A percentile compares a stretch with the other conserved stretches of the same genome.
These are phyloP conservation scores for Keiferia lycopersicella DNA, from an alignment of 2,888 invertebrate genomes.

Conservation along the genomic window DNA sequence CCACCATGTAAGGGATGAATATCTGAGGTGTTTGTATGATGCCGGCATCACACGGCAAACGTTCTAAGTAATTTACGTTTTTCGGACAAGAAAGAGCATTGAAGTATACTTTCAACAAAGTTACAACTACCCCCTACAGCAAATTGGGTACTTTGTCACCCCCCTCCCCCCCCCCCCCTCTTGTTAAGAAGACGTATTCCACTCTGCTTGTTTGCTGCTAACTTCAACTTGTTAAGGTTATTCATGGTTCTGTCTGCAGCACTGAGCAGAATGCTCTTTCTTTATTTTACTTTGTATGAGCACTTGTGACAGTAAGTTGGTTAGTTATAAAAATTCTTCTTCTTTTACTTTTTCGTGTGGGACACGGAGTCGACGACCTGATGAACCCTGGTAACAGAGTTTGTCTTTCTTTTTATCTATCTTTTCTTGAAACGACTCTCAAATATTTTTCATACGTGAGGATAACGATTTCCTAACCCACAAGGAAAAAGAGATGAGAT, in stretches of 20 bases:
- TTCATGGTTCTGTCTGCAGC: background rate
- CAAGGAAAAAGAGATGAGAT: no score
- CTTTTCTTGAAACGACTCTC: no score
- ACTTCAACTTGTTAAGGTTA: background rate
- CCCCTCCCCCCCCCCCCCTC: background rate
- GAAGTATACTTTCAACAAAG: background rate
- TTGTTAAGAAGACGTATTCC: background rate
- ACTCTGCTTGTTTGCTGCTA: background rate
- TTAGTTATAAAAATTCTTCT: background rate
- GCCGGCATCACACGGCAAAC: no score
- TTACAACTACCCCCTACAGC: background rate
- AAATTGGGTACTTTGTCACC: slow-evolving; percentile 5
- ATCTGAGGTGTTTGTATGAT: no score
- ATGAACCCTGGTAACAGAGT: no score
- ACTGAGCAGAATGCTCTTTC: background rate
- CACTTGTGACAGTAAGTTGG: background rate
- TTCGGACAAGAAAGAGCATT: background rate
- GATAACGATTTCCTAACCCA: no score
- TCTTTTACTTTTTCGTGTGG: background rate
- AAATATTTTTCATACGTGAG: no score
- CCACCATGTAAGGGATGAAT: no score
- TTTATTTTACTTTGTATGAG: background rate
- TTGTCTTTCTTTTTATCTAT: no score
- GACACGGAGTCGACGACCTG: background rate
- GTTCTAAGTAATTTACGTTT: no score